Percentiles rank a stretch among this genome's conserved stretches.
Evolutionary conservation across 1,140 invertebrate species (phyloP).

Genomic region (Brachionus koreanus): DNA sequence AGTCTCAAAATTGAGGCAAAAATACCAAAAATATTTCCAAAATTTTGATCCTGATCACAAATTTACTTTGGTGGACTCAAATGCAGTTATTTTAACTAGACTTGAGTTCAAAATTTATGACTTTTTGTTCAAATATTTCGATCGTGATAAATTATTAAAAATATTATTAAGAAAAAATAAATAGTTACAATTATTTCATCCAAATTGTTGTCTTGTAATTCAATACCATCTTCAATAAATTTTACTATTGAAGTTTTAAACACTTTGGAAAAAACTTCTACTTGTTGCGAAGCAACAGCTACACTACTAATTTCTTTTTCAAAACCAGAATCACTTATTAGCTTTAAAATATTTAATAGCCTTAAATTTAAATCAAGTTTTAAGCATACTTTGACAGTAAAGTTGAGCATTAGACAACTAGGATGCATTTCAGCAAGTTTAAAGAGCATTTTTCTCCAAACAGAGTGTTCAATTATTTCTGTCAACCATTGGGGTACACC

Average conservation of each 20-base stretch:
- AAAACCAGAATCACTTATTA: conserved; percentile 97
- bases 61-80: not conserved
- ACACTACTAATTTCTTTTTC: conserved; percentile 99
- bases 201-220: conserved; percentile 81
- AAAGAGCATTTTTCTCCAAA: conserved; percentile 96
- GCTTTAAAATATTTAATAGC: conserved; percentile 58
- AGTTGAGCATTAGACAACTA: conserved; percentile 96
- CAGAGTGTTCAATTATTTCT: conserved; percentile 95
- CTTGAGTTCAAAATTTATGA: conserved; percentile 20
- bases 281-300: conserved; percentile 96
- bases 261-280: conserved; percentile 96
- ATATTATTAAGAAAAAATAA: conserved; percentile 41
- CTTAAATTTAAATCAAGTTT: not conserved
- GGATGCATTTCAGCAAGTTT: conserved; percentile 94
- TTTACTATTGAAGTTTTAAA: conserved; percentile 86
- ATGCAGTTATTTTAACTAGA: not conserved
- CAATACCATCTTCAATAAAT: conserved; percentile 66
- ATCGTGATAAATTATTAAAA: conserved; percentile 37
- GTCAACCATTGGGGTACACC: conserved; percentile 97
- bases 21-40: conserved; percentile 20
- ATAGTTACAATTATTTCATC: conserved; percentile 82
- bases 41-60: not conserved
- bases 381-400: conserved; percentile 83
- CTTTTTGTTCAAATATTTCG: conserved; percentile 15
- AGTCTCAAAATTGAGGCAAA: conserved; percentile 45